A percentile compares a stretch with the other conserved stretches of the same genome.
Conservation (phyloP, 2,113 vertebrate genomes). For the Cheilinus undulatus region DNA sequence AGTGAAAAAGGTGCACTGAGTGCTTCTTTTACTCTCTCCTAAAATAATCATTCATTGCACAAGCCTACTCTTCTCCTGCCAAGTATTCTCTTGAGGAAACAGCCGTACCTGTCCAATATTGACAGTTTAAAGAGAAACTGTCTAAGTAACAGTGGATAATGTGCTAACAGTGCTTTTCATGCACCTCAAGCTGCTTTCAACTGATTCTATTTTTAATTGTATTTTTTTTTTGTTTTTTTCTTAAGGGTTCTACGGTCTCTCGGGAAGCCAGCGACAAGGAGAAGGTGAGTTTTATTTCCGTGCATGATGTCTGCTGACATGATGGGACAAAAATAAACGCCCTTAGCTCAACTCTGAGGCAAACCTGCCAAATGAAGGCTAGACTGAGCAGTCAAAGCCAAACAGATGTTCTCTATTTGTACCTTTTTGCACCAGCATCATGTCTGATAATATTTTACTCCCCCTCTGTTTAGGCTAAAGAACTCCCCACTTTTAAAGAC, state of each 20-base stretch:
- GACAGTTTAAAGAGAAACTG: conserved; percentile 28
- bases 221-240: conserved; percentile 23
- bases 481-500: conserved; percentile 96
- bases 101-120: background rate
- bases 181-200: conserved; percentile 12
- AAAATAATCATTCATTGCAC: background rate
- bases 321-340: conserved; percentile 55
- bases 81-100: conserved; percentile 27
- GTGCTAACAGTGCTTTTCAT: conserved; percentile 30
- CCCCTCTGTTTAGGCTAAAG: conserved; percentile 88
- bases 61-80: conserved; percentile 35
- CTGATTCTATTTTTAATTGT: conserved; percentile 44
- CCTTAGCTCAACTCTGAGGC: conserved; percentile 25
- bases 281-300: conserved; percentile 84
- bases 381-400: conserved; percentile 38
- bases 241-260: conserved; percentile 93
- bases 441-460: background rate
- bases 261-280: conserved; percentile 97
- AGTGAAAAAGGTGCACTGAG: background rate
- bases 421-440: background rate
- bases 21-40: background rate
- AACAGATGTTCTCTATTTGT: conserved; percentile 21
- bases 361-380: conserved; percentile 50
- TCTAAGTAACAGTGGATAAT: background rate
- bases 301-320: conserved; percentile 36